Percentiles rank a stretch among this genome's conserved stretches.
Conservation (phyloP, 2,113 vertebrate genomes). For the Petroica traversi region DNA sequence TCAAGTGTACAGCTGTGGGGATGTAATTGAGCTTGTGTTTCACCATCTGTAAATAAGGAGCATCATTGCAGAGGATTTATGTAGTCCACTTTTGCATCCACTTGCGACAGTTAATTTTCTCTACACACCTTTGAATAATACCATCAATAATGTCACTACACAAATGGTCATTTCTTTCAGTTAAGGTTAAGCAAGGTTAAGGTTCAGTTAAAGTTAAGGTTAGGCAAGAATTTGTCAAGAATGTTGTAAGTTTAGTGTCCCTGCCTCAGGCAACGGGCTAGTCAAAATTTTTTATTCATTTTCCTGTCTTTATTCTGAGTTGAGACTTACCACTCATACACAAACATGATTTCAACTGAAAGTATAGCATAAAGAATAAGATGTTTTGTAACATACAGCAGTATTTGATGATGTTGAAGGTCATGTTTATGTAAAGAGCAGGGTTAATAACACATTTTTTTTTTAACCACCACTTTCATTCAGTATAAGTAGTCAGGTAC, state of each 20-base stretch:
- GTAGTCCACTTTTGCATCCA: background rate
- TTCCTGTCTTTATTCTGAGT: background rate
- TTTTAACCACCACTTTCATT: background rate
- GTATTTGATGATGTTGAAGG: slow-evolving; percentile 1
- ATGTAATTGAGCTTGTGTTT: background rate
- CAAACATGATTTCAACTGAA: background rate
- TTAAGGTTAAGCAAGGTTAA: too few relatives aligned
- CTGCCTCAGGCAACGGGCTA: background rate
- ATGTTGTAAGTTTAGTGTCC: background rate
- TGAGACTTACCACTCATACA: background rate
- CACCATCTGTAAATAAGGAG: background rate
- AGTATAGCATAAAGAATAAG: background rate
- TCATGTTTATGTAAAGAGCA: background rate
- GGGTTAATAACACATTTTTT: background rate
- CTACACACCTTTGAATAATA: background rate
- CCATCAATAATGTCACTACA: background rate
- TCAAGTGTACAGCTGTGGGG: background rate
- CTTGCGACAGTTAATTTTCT: background rate
- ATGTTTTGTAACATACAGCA: background rate
- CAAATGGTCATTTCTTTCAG: background rate
- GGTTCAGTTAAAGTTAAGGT: background rate
- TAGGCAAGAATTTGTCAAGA: background rate
- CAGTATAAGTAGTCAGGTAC: background rate
- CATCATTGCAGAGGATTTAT: background rate
- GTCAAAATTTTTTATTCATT: background rate